Evolutionary conservation across 2,797 vertebrate species (phyloP).

Genomic region (Chloroceryle inda): DNA sequence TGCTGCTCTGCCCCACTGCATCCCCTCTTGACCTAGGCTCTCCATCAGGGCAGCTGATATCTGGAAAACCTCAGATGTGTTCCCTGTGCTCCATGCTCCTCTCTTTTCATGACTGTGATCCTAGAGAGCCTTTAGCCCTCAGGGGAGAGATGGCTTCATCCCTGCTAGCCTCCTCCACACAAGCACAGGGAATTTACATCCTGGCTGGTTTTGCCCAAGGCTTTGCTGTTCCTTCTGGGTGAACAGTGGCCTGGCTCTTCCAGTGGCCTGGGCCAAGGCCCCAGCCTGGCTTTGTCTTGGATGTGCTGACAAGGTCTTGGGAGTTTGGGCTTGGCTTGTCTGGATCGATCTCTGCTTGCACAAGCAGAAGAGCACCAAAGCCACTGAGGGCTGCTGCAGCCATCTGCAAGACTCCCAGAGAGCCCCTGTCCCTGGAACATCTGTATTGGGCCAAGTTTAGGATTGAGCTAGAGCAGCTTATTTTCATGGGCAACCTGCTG

Average conservation of each 20-base stretch:
- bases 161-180: not conserved
- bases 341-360: not conserved
- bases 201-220: not conserved
- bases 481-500: not conserved
- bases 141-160: not conserved
- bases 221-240: not conserved
- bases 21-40: not conserved
- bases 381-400: not conserved
- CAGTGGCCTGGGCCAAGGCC: not conserved
- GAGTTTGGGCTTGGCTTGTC: not conserved
- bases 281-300: not conserved
- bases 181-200: not conserved
- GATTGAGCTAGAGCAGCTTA: not conserved
- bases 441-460: not conserved
- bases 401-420: not conserved
- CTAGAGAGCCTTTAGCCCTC: not conserved
- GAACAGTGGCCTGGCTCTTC: not conserved
- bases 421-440: accelerated
- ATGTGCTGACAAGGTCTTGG: not conserved
- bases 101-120: not conserved
- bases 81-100: not conserved
- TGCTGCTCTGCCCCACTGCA: not conserved
- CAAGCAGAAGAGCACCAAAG: not conserved
- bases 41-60: not conserved
- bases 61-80: not conserved